Evolutionary conservation across 2,113 vertebrate genomes (phyloP), one percentile per base, ranked within the genome.

Genomic region (Leptodactylus fuscus): DNA sequence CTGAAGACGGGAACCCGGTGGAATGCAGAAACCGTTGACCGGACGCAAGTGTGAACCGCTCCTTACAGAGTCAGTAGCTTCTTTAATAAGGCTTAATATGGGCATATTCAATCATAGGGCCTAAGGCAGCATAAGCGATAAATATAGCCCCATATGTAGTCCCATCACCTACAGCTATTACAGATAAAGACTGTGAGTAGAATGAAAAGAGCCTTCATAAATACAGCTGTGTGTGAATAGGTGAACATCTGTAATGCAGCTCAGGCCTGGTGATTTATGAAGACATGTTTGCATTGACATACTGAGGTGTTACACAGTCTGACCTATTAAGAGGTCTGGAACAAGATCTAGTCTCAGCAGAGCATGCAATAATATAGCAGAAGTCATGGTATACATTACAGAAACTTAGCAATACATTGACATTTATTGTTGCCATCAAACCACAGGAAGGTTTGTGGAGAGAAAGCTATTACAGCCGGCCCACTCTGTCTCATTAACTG

Each of bases 331-430:
- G 36, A 71, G 36, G 36, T 38, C 38, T 84, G 41, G 24, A 34
- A 76, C 3, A 9, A 65, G 55, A 58, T 55, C 16, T 20, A 75
- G 41, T 65, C 53, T 65, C 71, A 65, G 70, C 71, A 48, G 70
- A 32, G 38, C 24, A 46, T 49, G 36, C 53, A 84, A 46, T 38
- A 65, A 55, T 53, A 55, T 38, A 46, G 55, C 82, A 84, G 71
- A 62, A 84, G 71, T 49, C 38, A 12, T 84, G 55, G 75, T 84
- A 76, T 84, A 76, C 38, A 49, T 84, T 84, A 84, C 82, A 84
- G 24, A 76, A 75, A 75, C 20, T 60, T 75, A 71, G 53, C 49
- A 62, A 60, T 75, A 75, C 82, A 84, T 75, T 53, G 81, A 73
- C 81, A 82, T 82, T 82, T 73, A 73, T 27, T 76, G 55, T 60